Evolutionary conservation across 92 coral and sea anemone genomes (phyloP).

Genomic region (Muricea muricata): DNA sequence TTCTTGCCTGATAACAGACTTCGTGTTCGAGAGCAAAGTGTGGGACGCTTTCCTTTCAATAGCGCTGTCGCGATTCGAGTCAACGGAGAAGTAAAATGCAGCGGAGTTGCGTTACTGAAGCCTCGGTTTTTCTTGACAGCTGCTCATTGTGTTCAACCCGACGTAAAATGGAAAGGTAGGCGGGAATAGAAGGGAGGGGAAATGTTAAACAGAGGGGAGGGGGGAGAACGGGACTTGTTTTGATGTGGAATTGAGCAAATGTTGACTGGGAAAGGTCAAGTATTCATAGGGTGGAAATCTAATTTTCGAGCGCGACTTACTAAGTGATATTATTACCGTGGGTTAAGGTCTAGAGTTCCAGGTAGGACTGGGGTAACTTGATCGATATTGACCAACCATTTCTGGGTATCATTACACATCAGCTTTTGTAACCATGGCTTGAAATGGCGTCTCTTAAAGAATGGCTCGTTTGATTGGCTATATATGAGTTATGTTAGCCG

Average conservation of each 20-base stretch:
- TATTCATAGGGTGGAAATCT: no score
- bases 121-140: constrained; percentile 24
- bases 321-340: not conserved
- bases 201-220: no score
- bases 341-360: no score
- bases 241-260: not conserved
- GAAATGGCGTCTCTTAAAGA: not conserved
- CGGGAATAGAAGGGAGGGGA: not conserved
- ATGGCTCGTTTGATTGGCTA: no score
- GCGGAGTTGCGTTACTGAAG: constrained; percentile 19
- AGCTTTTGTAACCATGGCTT: no score
- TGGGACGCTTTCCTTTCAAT: not conserved
- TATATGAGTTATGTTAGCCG: no score
- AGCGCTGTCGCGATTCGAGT: constrained; percentile 26
- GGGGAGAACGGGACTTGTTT: no score
- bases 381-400: no score
- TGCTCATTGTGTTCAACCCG: constrained; percentile 27
- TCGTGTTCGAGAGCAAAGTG: not conserved
- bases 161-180: not conserved
- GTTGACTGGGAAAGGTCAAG: no score
- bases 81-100: not conserved
- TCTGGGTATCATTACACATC: no score
- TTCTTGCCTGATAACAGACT: constrained; percentile 22
- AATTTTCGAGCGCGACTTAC: no score
- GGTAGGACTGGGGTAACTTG: no score